Base-by-base conservation (phyloP, 2,113 vertebrate genomes). In the Actenoides lindsayi region DNA sequence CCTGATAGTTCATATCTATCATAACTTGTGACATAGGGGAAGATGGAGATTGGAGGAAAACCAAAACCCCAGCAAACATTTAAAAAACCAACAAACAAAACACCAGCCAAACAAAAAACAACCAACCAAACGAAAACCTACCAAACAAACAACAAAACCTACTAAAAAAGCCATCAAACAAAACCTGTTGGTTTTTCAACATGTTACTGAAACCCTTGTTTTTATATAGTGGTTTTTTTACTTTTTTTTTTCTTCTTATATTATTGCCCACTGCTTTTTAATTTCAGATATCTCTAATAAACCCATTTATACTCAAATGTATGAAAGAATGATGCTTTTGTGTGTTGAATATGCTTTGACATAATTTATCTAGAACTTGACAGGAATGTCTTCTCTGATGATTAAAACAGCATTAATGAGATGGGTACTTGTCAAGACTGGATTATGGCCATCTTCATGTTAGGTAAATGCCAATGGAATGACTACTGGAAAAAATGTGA, bases 331-430 rank as follows among this genome's bases (percentile, higher is more conserved):
- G 48, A 70, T 71, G 51, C 68, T 84, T 94, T 92, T 96, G 48
- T 96, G 53, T 94, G 80, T 87, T 89, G 90, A 96, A 96, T 90
- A 64, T 96, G 86, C 89, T 98, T 97, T 97, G 95, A 97, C 94
- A 78, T 95, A 91, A 93, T 96, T 95, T 96, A 92, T 97, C 95
- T 96, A 90, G 87, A 95, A 86, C 83, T 94, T 96, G 97, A 95
- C 92, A 96, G 71, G 81, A 51, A 51, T 97, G 97, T 97, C 92
- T 97, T 94, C 91, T 92, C 94, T 92, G 94, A 95, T 98, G 97
- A 98, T 98, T 97, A 97, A 96, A 97, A 97, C 94, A 89, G 80
- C 96, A 94, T 96, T 98, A 97, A 98, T 97, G 96, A 98, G 94
- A 92, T 87, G 92, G 86, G 57, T 95, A 70, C 93, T 96, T 98